Evolutionary conservation across 2,797 vertebrate species (phyloP), one percentile per base, ranked within the genome.

Genomic region (Eremophila alpestris): DNA sequence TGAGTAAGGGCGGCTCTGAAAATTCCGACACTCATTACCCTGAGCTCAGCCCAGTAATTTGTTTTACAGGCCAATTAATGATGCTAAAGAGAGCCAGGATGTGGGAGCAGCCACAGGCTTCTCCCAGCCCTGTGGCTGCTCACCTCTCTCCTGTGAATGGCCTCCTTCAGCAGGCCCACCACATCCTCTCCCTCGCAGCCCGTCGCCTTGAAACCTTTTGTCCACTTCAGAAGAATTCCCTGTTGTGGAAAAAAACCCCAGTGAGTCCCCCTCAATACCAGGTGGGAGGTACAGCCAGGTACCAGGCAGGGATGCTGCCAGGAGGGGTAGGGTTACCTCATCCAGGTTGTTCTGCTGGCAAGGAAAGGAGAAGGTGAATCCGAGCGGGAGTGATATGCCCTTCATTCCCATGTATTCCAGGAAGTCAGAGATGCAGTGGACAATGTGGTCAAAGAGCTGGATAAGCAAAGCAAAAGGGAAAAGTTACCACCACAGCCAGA

Each of bases 321-420:
- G 32, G 14, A 11, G 11, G 19, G 43, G 5, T 58, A 55, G 32
- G 36, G 9, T 93, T 96, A 99, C 99, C 99, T 99, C 97, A 18
- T 99, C 98, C 93, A 99, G 97, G 88, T 96, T 99, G 87, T 87
- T 99, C 97, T 99, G 99, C 87, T 98, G 96, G 94, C 99, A 99
- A 19, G 99, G 99, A 95, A 99, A 99, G 79, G 99, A 99, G 97
- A 99, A 99, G 0, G 99, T 99, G 97, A 99, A 99, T 5, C 99
- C 99, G 1, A 99, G 96, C 0, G 99, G 99, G 40, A 99, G 97
- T 0, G 98, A 98, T 0, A 98, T 98, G 0, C 99, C 99, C 86
- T 98, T 99, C 99, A 99, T 99, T 3, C 99, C 99, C 99, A 98
- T 99, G 97, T 99, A 99, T 40, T 99, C 99, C 96, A 99, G 96